Evolutionary conservation across 2,113 vertebrate genomes (phyloP).

Genomic region (Gracilinanus agilis): DNA sequence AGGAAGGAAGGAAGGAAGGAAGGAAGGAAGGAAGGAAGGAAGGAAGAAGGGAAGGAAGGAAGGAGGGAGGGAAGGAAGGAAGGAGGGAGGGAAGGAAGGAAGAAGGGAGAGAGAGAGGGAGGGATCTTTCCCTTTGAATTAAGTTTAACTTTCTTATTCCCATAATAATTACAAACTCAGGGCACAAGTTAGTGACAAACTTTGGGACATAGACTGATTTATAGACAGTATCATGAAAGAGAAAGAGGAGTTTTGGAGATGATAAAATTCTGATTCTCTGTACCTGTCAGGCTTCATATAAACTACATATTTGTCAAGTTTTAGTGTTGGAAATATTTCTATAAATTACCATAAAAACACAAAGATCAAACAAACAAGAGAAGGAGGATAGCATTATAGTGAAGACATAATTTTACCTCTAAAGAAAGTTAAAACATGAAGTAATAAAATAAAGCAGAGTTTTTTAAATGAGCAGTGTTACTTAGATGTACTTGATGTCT

Average conservation of each 20-base stretch:
- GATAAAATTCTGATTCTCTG: not conserved
- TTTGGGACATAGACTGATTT: not conserved
- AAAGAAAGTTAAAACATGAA: not conserved
- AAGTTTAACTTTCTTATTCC: not conserved
- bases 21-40: too few species aligned
- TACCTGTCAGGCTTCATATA: not conserved
- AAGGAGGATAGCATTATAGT: not conserved
- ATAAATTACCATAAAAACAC: not conserved
- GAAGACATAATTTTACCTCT: not conserved
- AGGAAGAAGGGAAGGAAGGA: not conserved
- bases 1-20: too few species aligned
- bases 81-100: not conserved
- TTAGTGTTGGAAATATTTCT: not conserved
- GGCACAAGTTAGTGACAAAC: not conserved
- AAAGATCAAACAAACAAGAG: not conserved
- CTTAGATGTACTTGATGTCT: not conserved
- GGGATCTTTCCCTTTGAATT: not conserved
- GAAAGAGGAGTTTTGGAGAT: not conserved
- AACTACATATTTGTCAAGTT: not conserved
- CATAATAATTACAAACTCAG: too few species aligned
- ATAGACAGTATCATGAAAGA: not conserved
- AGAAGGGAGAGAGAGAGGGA: fast-evolving
- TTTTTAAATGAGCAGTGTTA: not conserved
- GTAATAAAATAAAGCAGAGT: not conserved
- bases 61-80: not conserved